Percentiles rank a stretch among this genome's conserved stretches.
phyloP scores from a whole-genome alignment of 2,113 vertebrate genomes.

The Apodemus sylvaticus region DNA sequence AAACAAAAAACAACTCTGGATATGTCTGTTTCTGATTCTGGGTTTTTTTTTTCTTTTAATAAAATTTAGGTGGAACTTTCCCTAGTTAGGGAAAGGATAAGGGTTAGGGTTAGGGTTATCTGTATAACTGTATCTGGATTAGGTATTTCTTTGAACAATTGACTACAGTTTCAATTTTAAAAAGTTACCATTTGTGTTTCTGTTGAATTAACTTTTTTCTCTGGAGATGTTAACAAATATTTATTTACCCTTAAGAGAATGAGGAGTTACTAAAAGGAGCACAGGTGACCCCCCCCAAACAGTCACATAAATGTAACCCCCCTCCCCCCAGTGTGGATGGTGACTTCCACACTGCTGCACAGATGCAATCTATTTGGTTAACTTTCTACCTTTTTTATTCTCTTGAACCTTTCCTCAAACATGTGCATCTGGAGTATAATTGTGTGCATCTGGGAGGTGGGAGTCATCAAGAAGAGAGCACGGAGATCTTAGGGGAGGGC shows the following conservation, averaged over 20 bases:
- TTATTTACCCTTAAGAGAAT: neutral
- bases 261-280: neutral
- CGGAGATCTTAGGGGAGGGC: neutral
- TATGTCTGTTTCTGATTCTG: conserved; percentile 5
- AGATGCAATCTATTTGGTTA: neutral
- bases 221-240: neutral
- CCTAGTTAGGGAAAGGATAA: no score
- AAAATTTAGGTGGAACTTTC: neutral
- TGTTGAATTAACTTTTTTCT: neutral
- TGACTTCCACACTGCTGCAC: neutral
- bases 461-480: no score
- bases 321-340: neutral
- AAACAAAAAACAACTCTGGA: neutral
- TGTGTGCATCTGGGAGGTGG: neutral
- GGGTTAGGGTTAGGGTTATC: no score
- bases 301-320: neutral
- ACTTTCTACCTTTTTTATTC: neutral
- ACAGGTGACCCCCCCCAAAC: neutral
- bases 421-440: no score
- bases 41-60: neutral
- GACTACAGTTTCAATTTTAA: neutral
- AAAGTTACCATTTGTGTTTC: neutral
- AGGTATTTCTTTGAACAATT: neutral
- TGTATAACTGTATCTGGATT: neutral
- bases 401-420: neutral